phyloP scores from a whole-genome alignment of 2,888 invertebrate species.

The Synergus gifuensis region DNA sequence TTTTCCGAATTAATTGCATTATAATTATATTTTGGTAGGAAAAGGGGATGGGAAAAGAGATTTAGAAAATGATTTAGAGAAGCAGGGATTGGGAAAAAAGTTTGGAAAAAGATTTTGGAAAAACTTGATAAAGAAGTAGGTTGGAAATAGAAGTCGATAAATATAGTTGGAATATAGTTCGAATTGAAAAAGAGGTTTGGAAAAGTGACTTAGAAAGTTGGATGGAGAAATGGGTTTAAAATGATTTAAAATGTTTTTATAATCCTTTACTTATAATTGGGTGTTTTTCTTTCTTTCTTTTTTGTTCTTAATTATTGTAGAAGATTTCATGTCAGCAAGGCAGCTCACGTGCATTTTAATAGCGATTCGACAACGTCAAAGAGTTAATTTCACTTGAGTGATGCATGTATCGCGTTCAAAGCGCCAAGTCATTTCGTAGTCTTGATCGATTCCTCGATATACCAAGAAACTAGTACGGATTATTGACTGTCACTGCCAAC shows the following conservation, averaged over 20 bases:
- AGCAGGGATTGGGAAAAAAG: too few relatives aligned
- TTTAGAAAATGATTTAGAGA: too few relatives aligned
- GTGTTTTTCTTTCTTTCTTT: neutral
- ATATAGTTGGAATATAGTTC: too few relatives aligned
- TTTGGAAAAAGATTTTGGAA: too few relatives aligned
- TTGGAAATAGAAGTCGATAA: too few relatives aligned
- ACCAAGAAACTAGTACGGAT: constrained; percentile 60
- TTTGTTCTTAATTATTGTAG: neutral
- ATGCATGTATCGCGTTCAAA: constrained; percentile 51
- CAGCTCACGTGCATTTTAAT: neutral
- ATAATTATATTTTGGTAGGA: too few relatives aligned
- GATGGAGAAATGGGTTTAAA: neutral
- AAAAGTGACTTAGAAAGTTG: too few relatives aligned
- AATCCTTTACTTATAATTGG: neutral
- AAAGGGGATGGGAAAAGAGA: too few relatives aligned
- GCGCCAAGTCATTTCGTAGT: constrained; percentile 52
- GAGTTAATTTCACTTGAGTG: constrained; percentile 55
- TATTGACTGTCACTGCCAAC: constrained; percentile 71
- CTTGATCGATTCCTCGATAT: constrained; percentile 66
- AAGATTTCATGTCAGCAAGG: neutral
- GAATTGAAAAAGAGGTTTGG: too few relatives aligned
- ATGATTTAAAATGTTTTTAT: neutral
- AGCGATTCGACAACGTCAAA: constrained; percentile 17
- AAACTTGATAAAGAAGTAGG: too few relatives aligned
- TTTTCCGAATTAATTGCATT: too few relatives aligned